phyloP scores from a whole-genome alignment of 2,888 invertebrate species.

The Dilophus febrilis region DNA sequence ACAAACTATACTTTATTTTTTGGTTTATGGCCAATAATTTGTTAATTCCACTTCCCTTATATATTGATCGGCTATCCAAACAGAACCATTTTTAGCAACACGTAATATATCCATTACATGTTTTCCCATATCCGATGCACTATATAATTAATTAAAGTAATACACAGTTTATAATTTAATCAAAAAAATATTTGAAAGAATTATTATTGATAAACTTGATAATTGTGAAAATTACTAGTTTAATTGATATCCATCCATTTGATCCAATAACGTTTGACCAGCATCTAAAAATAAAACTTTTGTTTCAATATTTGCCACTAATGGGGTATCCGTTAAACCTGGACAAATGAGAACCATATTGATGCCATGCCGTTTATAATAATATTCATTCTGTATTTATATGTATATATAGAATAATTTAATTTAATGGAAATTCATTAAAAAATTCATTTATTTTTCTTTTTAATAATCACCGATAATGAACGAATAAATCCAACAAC shows the following conservation, averaged over 20 bases:
- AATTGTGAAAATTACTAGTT: too few relatives aligned
- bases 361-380: neutral
- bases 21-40: conserved; percentile 16
- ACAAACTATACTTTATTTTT: neutral
- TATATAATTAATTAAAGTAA: neutral
- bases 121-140: neutral
- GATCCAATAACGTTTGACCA: too few relatives aligned
- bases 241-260: too few relatives aligned
- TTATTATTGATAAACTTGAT: too few relatives aligned
- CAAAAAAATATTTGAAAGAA: neutral
- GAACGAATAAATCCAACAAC: conserved; percentile 15
- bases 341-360: conserved; percentile 1
- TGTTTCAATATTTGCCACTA: neutral
- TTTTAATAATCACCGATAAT: conserved; percentile 1
- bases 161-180: neutral
- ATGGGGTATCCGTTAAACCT: neutral
- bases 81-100: conserved; percentile 16
- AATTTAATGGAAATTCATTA: too few relatives aligned
- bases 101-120: neutral
- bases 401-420: too few relatives aligned
- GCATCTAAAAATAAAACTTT: too few relatives aligned
- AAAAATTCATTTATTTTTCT: neutral
- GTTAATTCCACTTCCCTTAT: conserved; percentile 18
- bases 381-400: conserved; percentile 1
- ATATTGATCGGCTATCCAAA: conserved; percentile 23